Base-by-base conservation (phyloP, 2,888 invertebrate genomes). In the Trichogramma evanescens region DNA sequence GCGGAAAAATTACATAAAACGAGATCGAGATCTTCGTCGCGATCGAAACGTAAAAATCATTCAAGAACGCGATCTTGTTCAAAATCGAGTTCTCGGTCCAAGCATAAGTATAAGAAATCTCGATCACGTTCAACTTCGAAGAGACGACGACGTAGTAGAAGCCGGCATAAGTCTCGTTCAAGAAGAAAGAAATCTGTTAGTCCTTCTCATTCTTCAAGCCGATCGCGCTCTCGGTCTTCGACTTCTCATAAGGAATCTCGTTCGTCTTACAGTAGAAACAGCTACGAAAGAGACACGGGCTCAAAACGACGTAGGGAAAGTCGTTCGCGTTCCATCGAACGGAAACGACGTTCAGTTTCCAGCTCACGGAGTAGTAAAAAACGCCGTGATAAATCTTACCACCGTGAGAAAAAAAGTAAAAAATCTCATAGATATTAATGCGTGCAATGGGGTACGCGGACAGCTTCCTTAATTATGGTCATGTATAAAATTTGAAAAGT, bases 211-310 rank as follows among this genome's bases (percentile, higher is more conserved):
- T 72, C 75, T 40, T 68, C 68, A 40, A 71, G 72, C 4, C 66
- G 69, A 6, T 69, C 69, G 53, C 68, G 72, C 44, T 72, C 74
- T 10, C 68, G 72, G 4, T 73, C 74, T 7, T 69, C 69, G 41
- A 73, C 74, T 5, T 70, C 72, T 4, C 68, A 69, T 38, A 70
- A 71, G 10, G 70, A 69, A 50, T 74, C 68, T 0, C 65, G 68
- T 49, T 65, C 65, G n/a, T 65, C 66, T 54, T 63, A 66, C 2
- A 64, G 67, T 6, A 60, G 44, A 39, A 63, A 59, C 51, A 63
- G 54, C 42, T 10, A 6, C 40, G 26, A 50, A 42, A 58, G 58
- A 44, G 54, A 50, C 8, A 54, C 59, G 38, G 53, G 59, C n/a
- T 41, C 71, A 50, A 66, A 71, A 50, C 65, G 67, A 6, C 65